These are phyloP conservation scores for Parazoanthus atlanticus DNA, from an alignment of 92 coral and sea anemone genomes.

Conservation along the genomic window DNA sequence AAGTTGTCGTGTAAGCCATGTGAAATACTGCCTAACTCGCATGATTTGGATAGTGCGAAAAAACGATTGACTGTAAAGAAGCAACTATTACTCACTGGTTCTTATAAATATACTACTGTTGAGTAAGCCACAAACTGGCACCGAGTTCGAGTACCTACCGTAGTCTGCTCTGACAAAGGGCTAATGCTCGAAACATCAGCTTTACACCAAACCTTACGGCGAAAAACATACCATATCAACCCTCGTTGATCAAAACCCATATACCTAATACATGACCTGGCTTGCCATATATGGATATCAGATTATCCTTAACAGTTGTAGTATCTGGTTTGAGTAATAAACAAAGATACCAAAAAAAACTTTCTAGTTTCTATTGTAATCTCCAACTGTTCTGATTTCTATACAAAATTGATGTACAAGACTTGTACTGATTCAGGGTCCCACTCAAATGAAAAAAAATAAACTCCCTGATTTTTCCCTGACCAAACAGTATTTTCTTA, in stretches of 20 bases:
- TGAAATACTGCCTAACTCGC: background rate
- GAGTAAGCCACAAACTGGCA: background rate
- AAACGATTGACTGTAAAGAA: background rate
- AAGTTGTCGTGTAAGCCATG: background rate
- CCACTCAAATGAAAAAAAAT: no score
- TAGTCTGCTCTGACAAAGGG: no score
- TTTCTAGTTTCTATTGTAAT: no score
- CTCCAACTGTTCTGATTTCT: background rate
- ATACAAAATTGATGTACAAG: background rate
- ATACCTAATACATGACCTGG: background rate
- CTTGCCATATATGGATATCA: background rate
- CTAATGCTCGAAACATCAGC: no score
- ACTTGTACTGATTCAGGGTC: no score
- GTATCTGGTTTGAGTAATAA: no score
- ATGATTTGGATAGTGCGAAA: background rate
- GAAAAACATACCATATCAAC: no score
- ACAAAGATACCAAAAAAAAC: no score
- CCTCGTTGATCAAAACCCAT: no score
- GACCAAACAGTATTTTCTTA: no score
- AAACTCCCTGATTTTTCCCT: no score
- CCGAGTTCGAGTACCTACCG: background rate
- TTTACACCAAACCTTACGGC: no score
- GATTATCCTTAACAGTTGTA: background rate
- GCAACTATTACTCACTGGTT: background rate
- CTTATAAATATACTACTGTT: background rate